These are phyloP conservation scores for Corbicula japonica DNA, from an alignment of 2,888 invertebrate species.

Conservation along the genomic window DNA sequence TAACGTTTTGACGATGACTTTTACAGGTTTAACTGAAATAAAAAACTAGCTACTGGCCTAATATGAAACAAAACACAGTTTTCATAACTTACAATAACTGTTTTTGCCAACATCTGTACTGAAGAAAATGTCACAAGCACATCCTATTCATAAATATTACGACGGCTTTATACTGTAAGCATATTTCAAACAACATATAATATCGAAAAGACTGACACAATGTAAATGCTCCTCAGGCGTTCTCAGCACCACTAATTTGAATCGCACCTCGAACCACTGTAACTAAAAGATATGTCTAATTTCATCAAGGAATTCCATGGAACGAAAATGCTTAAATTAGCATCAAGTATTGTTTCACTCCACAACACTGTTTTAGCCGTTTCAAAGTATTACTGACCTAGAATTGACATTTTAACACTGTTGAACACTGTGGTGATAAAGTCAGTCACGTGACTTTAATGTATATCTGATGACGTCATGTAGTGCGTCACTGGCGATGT, in stretches of 20 bases:
- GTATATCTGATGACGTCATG: constrained; percentile 1
- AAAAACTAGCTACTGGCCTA: constrained; percentile 35
- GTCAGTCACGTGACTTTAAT: constrained; percentile 17
- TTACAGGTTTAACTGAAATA: constrained; percentile 2
- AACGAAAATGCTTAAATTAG: neutral
- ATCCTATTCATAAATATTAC: too few relatives aligned
- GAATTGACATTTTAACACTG: constrained; percentile 28
- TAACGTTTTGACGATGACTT: too few relatives aligned
- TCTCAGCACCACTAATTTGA: constrained; percentile 23
- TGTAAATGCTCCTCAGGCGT: constrained; percentile 8
- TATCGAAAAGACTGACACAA: constrained; percentile 15
- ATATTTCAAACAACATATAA: too few relatives aligned
- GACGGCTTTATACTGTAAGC: too few relatives aligned
- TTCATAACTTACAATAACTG: neutral
- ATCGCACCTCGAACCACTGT: too few relatives aligned
- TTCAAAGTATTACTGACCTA: constrained; percentile 28
- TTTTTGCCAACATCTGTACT: neutral
- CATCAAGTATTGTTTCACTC: too few relatives aligned
- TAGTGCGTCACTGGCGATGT: too few relatives aligned
- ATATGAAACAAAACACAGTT: constrained; percentile 3
- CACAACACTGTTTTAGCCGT: too few relatives aligned
- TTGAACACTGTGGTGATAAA: constrained; percentile 53
- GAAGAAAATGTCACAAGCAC: too few relatives aligned
- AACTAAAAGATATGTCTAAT: constrained; percentile 5
- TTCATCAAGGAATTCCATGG: constrained; percentile 9